phyloP scores from a whole-genome alignment of 2,113 vertebrate genomes.

The Tylochromis polylepis region DNA sequence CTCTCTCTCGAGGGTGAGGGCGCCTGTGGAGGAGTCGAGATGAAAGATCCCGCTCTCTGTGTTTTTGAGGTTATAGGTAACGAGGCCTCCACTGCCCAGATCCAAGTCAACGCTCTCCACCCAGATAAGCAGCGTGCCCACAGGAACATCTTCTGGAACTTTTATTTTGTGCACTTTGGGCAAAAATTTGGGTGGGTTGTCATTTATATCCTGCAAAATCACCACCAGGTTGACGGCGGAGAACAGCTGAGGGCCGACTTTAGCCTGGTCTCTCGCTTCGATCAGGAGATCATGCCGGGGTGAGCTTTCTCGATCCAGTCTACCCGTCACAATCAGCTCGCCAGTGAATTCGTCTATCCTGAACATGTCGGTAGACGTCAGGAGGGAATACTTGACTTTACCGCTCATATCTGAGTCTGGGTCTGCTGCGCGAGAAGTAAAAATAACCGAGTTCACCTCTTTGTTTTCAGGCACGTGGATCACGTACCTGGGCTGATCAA shows the following conservation, averaged over 20 bases:
- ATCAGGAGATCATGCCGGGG: slow-evolving; percentile 80
- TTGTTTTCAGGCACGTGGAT: slow-evolving; percentile 80
- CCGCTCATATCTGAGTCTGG: slow-evolving; percentile 79
- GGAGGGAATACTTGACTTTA: slow-evolving; percentile 78
- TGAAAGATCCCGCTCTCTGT: slow-evolving; percentile 78
- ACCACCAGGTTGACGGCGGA: slow-evolving; percentile 78
- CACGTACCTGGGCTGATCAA: slow-evolving; percentile 82
- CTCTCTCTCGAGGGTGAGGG: slow-evolving; percentile 83
- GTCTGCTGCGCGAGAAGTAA: slow-evolving; percentile 79
- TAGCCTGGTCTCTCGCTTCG: slow-evolving; percentile 85
- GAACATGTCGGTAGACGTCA: slow-evolving; percentile 83
- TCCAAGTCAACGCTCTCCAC: slow-evolving; percentile 89
- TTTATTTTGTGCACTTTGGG: slow-evolving; percentile 79
- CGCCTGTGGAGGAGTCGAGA: slow-evolving; percentile 80
- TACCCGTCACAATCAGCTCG: slow-evolving; percentile 77
- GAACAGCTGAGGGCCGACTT: slow-evolving; percentile 75
- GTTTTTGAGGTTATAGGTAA: slow-evolving; percentile 82
- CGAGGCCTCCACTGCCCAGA: slow-evolving; percentile 77
- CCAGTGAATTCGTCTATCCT: slow-evolving; percentile 82
- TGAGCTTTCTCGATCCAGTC: slow-evolving; percentile 83
- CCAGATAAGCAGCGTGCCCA: slow-evolving; percentile 83
- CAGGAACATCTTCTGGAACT: slow-evolving; percentile 86
- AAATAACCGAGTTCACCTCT: slow-evolving; percentile 75
- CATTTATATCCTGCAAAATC: slow-evolving; percentile 86
- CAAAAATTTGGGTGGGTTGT: slow-evolving; percentile 87